Conservation (phyloP, 1,140 invertebrate species). For the Sarcophaga bullata region DNA sequence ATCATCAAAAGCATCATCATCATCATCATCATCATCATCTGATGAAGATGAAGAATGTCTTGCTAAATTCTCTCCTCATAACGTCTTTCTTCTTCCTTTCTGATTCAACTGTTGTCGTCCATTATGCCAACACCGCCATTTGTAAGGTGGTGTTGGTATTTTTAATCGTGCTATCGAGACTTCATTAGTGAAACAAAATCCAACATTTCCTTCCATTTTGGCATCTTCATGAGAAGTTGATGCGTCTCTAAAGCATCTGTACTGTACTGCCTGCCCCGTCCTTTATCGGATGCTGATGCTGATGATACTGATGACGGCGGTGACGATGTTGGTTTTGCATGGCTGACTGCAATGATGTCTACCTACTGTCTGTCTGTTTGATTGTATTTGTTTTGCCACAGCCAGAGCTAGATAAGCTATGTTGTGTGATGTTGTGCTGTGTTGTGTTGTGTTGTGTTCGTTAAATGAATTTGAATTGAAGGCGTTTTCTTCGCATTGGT, state of each 20-base stretch:
- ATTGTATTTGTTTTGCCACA: no score
- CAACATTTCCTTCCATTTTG: slow-evolving; percentile 31
- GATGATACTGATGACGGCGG: slow-evolving; percentile 8
- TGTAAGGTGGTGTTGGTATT: slow-evolving; percentile 17
- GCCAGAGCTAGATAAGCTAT: no score
- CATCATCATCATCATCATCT: no score
- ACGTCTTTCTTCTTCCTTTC: background rate
- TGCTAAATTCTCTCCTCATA: background rate
- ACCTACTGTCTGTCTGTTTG: no score
- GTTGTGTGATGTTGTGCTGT: no score
- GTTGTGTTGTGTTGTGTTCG: background rate
- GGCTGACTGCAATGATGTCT: slow-evolving; percentile 12
- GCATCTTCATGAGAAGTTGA: slow-evolving; percentile 20
- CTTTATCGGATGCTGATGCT: background rate
- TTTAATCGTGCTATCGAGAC: slow-evolving; percentile 37
- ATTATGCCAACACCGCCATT: background rate
- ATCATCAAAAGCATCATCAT: background rate
- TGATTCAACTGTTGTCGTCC: background rate
- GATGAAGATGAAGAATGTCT: slow-evolving; percentile 12
- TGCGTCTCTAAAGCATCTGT: background rate
- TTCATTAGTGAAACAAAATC: slow-evolving; percentile 40
- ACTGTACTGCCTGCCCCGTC: background rate
- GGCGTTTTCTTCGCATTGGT: slow-evolving; percentile 20
- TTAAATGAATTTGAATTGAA: slow-evolving; percentile 16
- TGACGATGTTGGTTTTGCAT: slow-evolving; percentile 3